These are phyloP conservation scores for Thymelicus lineola DNA, from an alignment of 2,888 invertebrate genomes.

Conservation along the genomic window DNA sequence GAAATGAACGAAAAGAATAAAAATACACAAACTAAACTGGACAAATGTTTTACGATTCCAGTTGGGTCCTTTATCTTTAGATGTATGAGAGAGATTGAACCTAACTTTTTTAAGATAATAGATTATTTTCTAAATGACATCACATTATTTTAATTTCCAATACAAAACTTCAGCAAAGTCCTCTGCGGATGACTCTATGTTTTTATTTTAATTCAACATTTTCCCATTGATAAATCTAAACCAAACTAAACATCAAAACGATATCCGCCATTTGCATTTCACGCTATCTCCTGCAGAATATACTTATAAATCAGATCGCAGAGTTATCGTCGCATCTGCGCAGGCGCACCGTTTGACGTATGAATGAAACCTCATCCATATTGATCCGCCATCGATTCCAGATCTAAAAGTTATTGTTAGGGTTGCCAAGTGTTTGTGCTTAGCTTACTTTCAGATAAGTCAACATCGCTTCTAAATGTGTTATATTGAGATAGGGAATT, in stretches of 20 bases:
- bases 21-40: too few species aligned
- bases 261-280: constrained; percentile 37
- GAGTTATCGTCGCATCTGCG: constrained; percentile 40
- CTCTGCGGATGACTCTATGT: too few species aligned
- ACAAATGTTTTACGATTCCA: too few species aligned
- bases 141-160: too few species aligned
- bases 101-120: too few species aligned
- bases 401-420: constrained; percentile 59
- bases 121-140: too few species aligned
- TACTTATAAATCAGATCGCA: constrained; percentile 46
- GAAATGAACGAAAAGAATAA: too few species aligned
- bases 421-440: constrained; percentile 40
- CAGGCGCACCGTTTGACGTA: constrained; percentile 62
- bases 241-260: constrained; percentile 32
- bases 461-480: neutral
- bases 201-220: constrained; percentile 1
- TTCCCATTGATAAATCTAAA: constrained; percentile 34
- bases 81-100: too few species aligned
- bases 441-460: neutral
- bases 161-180: too few species aligned
- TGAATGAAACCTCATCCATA: constrained; percentile 77
- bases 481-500: neutral
- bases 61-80: too few species aligned
- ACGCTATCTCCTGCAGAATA: constrained; percentile 38
- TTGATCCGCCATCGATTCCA: constrained; percentile 58